These are phyloP conservation scores for Beroe ovata DNA, from an alignment of 37 sponge, comb jelly and placozoan genomes.

Conservation along the genomic window DNA sequence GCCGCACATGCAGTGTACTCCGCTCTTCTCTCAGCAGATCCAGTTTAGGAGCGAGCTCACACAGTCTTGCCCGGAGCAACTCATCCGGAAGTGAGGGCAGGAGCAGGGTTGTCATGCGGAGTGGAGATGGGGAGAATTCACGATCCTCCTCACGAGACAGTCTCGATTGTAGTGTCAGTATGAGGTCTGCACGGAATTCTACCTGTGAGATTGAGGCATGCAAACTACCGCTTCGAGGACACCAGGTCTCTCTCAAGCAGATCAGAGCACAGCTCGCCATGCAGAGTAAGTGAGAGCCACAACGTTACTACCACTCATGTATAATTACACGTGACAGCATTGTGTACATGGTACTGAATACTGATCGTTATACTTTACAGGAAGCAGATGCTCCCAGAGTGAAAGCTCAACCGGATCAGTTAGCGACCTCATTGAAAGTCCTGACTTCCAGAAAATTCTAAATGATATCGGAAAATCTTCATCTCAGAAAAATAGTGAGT, in stretches of 20 bases:
- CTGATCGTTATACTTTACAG: no score
- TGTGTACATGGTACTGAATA: no score
- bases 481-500: conserved; percentile 23
- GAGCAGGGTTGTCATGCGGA: not conserved
- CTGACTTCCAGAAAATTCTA: not conserved
- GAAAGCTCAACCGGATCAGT: not conserved
- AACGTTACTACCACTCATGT: no score
- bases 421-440: not conserved
- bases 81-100: not conserved
- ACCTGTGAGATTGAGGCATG: not conserved
- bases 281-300: not conserved
- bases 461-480: conserved; percentile 36
- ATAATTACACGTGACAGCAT: no score
- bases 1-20: not conserved
- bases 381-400: not conserved
- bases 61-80: not conserved
- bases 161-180: not conserved
- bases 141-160: not conserved
- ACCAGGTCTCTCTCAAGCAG: not conserved
- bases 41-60: not conserved
- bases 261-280: not conserved
- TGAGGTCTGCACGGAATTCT: not conserved
- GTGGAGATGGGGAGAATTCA: not conserved
- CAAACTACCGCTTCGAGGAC: no score
- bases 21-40: not conserved